Conservation (phyloP, 2,113 vertebrate species). For the Peromyscus leucopus region DNA sequence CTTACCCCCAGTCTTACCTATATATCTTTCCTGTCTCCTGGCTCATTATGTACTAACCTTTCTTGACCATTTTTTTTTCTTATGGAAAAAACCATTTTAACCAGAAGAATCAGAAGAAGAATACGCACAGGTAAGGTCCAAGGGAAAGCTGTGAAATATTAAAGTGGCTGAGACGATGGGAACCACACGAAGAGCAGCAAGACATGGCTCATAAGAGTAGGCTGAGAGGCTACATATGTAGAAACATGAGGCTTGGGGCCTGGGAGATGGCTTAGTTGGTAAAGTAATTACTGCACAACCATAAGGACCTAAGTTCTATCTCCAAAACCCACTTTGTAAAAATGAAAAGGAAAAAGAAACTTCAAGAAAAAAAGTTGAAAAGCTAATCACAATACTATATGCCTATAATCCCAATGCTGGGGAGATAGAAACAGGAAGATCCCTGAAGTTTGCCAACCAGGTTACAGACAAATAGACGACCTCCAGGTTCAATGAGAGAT, state of each 20-base stretch:
- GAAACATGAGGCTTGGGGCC: neutral
- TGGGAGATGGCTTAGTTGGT: neutral
- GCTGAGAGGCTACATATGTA: neutral
- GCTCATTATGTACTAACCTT: neutral
- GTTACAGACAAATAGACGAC: neutral
- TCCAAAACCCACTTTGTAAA: neutral
- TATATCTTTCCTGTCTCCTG: neutral
- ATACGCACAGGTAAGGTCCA: neutral
- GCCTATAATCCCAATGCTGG: neutral
- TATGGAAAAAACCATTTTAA: neutral
- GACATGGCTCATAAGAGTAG: neutral
- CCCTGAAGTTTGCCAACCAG: neutral
- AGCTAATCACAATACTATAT: no score
- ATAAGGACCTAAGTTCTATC: neutral
- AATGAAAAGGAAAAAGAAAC: fast-evolving
- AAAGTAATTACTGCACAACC: neutral
- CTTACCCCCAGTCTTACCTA: no score
- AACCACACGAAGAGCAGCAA: neutral
- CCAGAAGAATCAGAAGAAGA: neutral
- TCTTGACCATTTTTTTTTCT: neutral
- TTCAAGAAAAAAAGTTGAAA: neutral
- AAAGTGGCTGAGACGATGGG: neutral
- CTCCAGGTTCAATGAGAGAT: neutral
- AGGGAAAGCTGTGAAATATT: neutral
- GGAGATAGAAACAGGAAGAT: neutral